These are phyloP conservation scores for Sphyrna mokarran DNA, from an alignment of 2,113 vertebrate genomes.

Conservation along the genomic window DNA sequence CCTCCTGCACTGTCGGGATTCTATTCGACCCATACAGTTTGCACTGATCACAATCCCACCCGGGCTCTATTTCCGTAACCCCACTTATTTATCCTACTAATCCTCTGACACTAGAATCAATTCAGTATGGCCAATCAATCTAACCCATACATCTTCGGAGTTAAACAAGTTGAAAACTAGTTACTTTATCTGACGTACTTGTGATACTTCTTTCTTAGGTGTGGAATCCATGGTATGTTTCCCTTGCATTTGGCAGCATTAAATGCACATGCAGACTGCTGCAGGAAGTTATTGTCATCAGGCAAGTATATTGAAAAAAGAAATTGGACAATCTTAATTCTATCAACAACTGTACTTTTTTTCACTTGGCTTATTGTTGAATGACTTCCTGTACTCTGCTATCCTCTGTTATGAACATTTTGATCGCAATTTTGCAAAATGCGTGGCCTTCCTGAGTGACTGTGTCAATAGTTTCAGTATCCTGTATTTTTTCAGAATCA, in stretches of 20 bases:
- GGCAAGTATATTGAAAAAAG: conserved; percentile 57
- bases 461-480: conserved; percentile 26
- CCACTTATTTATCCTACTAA: too few species aligned
- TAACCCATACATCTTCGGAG: too few species aligned
- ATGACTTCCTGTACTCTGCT: conserved; percentile 41
- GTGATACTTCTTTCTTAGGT: conserved; percentile 55
- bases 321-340: conserved; percentile 37
- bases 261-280: conserved; percentile 91
- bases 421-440: not conserved
- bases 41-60: too few species aligned
- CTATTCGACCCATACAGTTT: too few species aligned
- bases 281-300: conserved; percentile 85
- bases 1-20: too few species aligned
- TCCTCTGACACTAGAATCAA: too few species aligned
- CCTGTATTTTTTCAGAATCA: not conserved
- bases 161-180: not conserved
- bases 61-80: too few species aligned
- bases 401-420: not conserved
- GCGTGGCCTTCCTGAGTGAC: conserved; percentile 37
- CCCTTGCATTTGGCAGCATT: conserved; percentile 88
- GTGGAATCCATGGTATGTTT: conserved; percentile 91
- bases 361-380: conserved; percentile 39
- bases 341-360: conserved; percentile 36
- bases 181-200: not conserved
- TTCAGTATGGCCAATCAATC: too few species aligned